Conservation (phyloP, 2,797 vertebrate genomes). For the Amblyopsis hoosieri region DNA sequence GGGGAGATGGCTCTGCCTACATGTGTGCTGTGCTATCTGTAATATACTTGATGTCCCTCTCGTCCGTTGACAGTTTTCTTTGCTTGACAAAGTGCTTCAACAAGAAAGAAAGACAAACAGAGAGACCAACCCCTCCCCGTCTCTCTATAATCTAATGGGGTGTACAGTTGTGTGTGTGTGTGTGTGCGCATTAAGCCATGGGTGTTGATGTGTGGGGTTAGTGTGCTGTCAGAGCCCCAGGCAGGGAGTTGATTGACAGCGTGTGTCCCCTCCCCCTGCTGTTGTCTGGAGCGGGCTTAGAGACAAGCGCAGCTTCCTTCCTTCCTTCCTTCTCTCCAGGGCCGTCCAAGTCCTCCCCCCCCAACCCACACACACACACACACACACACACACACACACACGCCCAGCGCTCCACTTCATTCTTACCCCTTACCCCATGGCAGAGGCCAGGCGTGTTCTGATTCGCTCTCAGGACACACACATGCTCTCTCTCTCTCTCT, state of each 20-base stretch:
- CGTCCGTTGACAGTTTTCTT: too few relatives aligned
- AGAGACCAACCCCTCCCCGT: not conserved
- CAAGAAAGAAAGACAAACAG: not conserved
- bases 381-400: constrained; percentile 4
- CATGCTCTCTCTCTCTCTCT: constrained; percentile 12
- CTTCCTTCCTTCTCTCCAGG: constrained; percentile 28
- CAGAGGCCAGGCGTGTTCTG: constrained; percentile 39
- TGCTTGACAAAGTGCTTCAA: too few relatives aligned
- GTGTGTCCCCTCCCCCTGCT: constrained; percentile 31
- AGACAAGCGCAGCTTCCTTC: constrained; percentile 59
- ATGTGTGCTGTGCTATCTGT: too few relatives aligned
- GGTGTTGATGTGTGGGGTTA: constrained; percentile 52
- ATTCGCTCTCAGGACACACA: constrained; percentile 54
- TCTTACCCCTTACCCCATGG: too few relatives aligned
- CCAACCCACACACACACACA: not conserved
- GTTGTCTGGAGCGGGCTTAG: constrained; percentile 12
- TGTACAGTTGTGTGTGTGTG: not conserved
- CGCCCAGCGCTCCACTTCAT: constrained; percentile 28
- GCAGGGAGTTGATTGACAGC: constrained; percentile 55
- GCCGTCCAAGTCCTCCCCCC: constrained; percentile 46
- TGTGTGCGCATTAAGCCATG: not conserved
- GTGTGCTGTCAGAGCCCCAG: constrained; percentile 44
- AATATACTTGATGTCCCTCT: too few relatives aligned
- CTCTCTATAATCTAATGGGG: not conserved
- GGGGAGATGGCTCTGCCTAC: too few relatives aligned